Percentiles rank a stretch among this genome's conserved stretches.
Conservation (phyloP, 2,797 vertebrate species). For the Pitangus sulphuratus region DNA sequence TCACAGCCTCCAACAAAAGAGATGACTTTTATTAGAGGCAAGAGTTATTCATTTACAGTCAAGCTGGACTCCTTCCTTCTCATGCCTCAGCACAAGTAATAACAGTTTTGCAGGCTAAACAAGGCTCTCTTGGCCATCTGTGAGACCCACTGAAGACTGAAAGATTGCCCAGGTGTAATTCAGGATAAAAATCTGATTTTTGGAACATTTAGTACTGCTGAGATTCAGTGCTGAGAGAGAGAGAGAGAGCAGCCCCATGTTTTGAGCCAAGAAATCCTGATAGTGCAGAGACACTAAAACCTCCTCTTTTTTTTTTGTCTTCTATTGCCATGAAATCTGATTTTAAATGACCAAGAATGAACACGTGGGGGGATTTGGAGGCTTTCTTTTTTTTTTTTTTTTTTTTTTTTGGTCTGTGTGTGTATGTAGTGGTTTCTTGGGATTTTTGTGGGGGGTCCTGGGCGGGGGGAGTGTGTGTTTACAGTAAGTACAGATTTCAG, state of each 20-base stretch:
- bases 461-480: not conserved
- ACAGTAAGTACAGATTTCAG: not conserved
- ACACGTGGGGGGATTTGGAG: too few species aligned
- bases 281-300: not conserved
- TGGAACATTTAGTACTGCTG: slow-evolving; percentile 12
- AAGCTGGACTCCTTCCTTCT: slow-evolving; percentile 16
- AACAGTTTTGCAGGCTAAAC: slow-evolving; percentile 35
- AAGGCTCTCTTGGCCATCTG: slow-evolving; percentile 17
- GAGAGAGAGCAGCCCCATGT: not conserved
- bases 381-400: not conserved
- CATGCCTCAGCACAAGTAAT: slow-evolving; percentile 37
- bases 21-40: slow-evolving; percentile 28
- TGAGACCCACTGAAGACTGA: slow-evolving; percentile 1
- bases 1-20: slow-evolving; percentile 47
- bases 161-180: slow-evolving; percentile 39
- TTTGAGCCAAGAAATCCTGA: not conserved
- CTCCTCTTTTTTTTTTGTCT: not conserved
- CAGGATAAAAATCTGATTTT: slow-evolving; percentile 26
- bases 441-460: not conserved
- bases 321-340: not conserved
- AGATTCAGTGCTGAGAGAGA: not conserved
- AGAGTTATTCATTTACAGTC: slow-evolving; percentile 35
- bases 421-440: not conserved
- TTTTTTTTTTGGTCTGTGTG: too few species aligned
- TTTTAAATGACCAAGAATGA: not conserved